Conservation (phyloP, 2,797 vertebrate genomes). For the Anabas testudineus region DNA sequence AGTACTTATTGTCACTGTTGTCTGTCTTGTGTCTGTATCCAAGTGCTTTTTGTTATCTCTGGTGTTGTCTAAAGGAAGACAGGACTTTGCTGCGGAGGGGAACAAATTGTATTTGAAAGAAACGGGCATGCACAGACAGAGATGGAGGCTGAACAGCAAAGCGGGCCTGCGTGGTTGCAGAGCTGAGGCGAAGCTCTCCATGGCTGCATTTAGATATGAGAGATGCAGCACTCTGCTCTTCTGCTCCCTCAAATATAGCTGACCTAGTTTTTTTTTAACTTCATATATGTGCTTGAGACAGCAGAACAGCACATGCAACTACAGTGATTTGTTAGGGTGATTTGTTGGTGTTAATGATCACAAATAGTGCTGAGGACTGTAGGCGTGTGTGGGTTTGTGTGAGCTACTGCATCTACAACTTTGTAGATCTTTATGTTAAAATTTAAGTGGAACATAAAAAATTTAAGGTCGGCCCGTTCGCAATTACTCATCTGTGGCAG, state of each 20-base stretch:
- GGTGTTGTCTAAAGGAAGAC: conserved; percentile 33
- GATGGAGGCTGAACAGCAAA: conserved; percentile 52
- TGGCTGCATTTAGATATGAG: conserved; percentile 63
- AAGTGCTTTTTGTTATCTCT: conserved; percentile 20
- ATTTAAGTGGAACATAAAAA: not conserved
- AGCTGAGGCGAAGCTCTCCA: conserved; percentile 48
- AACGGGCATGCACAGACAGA: conserved; percentile 18
- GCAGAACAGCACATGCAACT: conserved; percentile 50
- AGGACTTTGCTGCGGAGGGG: conserved; percentile 8
- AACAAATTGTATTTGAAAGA: conserved; percentile 35
- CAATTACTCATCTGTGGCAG: not conserved
- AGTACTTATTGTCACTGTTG: conserved; percentile 33
- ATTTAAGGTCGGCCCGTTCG: not conserved
- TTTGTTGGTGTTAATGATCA: conserved; percentile 12
- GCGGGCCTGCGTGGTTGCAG: conserved; percentile 36
- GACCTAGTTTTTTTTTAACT: conserved; percentile 78
- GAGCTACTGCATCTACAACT: conserved; percentile 2
- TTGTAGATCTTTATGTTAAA: conserved; percentile 16
- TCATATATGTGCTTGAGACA: conserved; percentile 65
- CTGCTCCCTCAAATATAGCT: conserved; percentile 74
- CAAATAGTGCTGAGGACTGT: conserved; percentile 3
- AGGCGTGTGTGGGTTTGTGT: conserved; percentile 12
- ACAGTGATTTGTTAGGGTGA: conserved; percentile 5
- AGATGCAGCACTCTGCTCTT: conserved; percentile 65
- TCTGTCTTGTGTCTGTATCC: conserved; percentile 3